Percentiles rank a stretch among this genome's conserved stretches.
These are phyloP conservation scores for Pseudopodoces humilis DNA, from an alignment of 2,113 vertebrate species.

Conservation along the genomic window DNA sequence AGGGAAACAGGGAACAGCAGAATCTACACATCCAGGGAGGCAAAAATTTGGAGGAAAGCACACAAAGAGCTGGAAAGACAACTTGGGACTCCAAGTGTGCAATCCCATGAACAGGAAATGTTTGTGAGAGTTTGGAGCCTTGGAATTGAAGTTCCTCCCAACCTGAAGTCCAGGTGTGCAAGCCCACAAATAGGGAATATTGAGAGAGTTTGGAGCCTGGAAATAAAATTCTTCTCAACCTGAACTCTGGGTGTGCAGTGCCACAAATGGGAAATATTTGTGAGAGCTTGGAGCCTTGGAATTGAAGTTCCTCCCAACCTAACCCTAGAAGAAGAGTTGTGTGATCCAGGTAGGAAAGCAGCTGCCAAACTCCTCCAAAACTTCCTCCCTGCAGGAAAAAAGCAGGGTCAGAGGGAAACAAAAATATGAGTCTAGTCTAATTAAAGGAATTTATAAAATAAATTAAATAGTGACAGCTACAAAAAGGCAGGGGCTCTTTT, in stretches of 20 bases:
- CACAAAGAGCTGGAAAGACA: not conserved
- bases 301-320: not conserved
- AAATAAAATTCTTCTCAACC: not conserved
- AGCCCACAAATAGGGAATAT: not conserved
- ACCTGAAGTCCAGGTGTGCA: not conserved
- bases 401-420: not conserved
- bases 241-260: not conserved
- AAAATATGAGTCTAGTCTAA: not conserved
- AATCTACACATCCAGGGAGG: not conserved
- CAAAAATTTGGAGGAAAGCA: not conserved
- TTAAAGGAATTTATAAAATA: not conserved
- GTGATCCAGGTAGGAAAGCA: not conserved
- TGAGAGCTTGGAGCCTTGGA: not conserved
- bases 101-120: not conserved
- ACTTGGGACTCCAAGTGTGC: not conserved
- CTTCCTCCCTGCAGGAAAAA: not conserved
- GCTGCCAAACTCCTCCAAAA: not conserved
- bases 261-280: not conserved
- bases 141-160: not conserved
- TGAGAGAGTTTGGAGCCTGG: not conserved
- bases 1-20: not conserved
- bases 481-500: constrained; percentile 29
- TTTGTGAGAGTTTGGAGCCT: not conserved
- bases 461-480: not conserved
- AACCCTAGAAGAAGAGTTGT: not conserved